A percentile compares a stretch with the other conserved stretches of the same genome.
These are phyloP conservation scores for Pipra filicauda DNA, from an alignment of 2,113 vertebrate genomes.

Conservation along the genomic window DNA sequence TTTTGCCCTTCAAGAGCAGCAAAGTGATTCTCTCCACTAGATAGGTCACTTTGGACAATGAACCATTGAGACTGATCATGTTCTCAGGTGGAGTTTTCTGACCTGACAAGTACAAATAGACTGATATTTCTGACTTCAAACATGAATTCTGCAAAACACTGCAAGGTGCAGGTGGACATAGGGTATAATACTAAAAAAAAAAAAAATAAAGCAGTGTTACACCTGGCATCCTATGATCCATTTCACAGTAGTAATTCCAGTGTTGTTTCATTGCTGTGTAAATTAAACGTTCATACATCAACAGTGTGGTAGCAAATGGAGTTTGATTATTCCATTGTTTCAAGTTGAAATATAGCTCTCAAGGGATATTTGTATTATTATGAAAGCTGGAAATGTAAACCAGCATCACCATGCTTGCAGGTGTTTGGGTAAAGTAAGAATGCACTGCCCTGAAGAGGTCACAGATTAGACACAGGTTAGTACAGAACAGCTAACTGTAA, in stretches of 20 bases:
- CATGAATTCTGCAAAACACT: not conserved
- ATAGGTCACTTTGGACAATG: not conserved
- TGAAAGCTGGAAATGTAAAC: not conserved
- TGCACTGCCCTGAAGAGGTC: not conserved
- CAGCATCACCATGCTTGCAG: not conserved
- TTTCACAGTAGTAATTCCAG: not conserved
- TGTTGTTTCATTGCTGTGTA: not conserved
- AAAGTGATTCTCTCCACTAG: not conserved
- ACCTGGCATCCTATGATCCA: not conserved
- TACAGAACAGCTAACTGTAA: not conserved
- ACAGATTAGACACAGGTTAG: not conserved
- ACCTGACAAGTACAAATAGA: not conserved
- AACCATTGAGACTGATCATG: not conserved
- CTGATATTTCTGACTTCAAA: not conserved
- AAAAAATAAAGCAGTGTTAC: not conserved
- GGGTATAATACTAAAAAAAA: not conserved
- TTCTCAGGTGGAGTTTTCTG: not conserved
- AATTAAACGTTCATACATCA: not conserved
- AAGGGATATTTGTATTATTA: not conserved
- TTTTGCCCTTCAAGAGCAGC: not conserved
- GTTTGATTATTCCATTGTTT: not conserved
- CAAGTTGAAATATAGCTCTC: not conserved
- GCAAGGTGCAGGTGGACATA: not conserved
- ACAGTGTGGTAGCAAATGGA: not conserved
- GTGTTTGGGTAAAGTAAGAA: not conserved